These are phyloP conservation scores for Neosalanx taihuensis DNA, from an alignment of 2,797 vertebrate species.

Conservation along the genomic window DNA sequence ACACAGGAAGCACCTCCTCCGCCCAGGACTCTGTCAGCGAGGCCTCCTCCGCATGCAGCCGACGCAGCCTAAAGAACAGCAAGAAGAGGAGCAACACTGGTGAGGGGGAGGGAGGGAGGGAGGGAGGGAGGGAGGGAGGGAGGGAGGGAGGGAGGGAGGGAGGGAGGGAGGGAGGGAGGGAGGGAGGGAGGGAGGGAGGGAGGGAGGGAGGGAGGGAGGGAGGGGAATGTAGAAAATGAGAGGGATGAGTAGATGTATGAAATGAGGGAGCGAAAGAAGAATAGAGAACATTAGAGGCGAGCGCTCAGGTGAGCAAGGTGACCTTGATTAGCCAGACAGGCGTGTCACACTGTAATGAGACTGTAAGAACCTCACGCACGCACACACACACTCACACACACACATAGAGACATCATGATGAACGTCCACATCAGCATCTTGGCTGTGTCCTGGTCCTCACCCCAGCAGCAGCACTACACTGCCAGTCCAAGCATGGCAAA, in stretches of 20 bases:
- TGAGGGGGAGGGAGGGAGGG: conserved; percentile 18
- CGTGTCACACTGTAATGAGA: conserved; percentile 65
- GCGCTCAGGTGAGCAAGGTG: conserved; percentile 61
- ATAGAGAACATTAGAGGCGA: background rate
- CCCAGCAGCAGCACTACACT: background rate
- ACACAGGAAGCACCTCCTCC: conserved; percentile 89
- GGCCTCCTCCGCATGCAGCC: conserved; percentile 83
- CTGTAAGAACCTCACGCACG: conserved; percentile 43
- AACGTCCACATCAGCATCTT: conserved; percentile 1
- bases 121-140: conserved; percentile 36
- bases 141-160: conserved; percentile 31
- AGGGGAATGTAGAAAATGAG: conserved; percentile 25
- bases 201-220: conserved; percentile 14
- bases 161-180: conserved; percentile 9
- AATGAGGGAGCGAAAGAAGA: background rate
- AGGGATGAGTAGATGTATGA: conserved; percentile 14
- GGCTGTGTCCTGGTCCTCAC: background rate
- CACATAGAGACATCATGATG: conserved; percentile 5
- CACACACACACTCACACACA: conserved; percentile 12
- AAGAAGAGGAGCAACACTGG: conserved; percentile 78
- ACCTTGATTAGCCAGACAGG: conserved; percentile 59
- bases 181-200: conserved; percentile 34
- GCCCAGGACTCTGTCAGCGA: conserved; percentile 97
- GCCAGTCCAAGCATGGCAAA: background rate
- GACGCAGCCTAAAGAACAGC: conserved; percentile 86